phyloP scores from a whole-genome alignment of 2,797 vertebrate genomes.

The Dryobates pubescens region DNA sequence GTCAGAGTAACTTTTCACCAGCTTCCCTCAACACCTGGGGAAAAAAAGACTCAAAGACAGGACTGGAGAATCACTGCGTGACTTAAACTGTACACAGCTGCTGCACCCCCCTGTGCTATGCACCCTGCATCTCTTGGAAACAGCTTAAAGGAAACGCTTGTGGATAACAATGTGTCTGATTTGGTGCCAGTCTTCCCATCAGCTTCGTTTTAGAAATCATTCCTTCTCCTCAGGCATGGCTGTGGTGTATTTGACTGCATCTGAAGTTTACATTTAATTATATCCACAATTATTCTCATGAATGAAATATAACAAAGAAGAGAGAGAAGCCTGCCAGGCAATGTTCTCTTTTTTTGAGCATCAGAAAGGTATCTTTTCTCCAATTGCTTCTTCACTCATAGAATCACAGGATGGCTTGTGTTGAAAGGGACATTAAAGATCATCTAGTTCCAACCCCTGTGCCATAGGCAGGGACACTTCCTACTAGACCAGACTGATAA shows the following conservation, averaged over 20 bases:
- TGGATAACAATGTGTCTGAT: background rate
- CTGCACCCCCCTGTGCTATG: background rate
- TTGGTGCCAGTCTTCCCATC: background rate
- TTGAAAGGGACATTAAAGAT: too few relatives aligned
- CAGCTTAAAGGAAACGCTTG: background rate
- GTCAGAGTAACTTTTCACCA: background rate
- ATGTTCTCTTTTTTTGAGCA: conserved; percentile 22
- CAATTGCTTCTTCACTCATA: background rate
- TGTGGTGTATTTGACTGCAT: conserved; percentile 12
- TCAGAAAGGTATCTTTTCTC: background rate
- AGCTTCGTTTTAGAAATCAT: conserved; percentile 30
- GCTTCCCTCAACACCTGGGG: background rate
- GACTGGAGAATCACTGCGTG: background rate
- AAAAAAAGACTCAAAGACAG: background rate
- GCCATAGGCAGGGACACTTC: too few relatives aligned
- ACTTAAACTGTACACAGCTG: background rate
- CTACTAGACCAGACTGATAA: too few relatives aligned
- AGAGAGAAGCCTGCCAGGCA: background rate
- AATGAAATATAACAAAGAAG: conserved; percentile 28
- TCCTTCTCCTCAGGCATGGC: conserved; percentile 13
- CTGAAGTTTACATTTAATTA: conserved; percentile 56
- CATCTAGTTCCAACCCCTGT: too few relatives aligned
- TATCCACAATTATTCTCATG: conserved; percentile 4
- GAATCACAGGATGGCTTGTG: too few relatives aligned
- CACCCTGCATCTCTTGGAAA: conserved; percentile 8